These are phyloP conservation scores for Melanostoma mellinum DNA, from an alignment of 2,888 invertebrate genomes.

Conservation along the genomic window DNA sequence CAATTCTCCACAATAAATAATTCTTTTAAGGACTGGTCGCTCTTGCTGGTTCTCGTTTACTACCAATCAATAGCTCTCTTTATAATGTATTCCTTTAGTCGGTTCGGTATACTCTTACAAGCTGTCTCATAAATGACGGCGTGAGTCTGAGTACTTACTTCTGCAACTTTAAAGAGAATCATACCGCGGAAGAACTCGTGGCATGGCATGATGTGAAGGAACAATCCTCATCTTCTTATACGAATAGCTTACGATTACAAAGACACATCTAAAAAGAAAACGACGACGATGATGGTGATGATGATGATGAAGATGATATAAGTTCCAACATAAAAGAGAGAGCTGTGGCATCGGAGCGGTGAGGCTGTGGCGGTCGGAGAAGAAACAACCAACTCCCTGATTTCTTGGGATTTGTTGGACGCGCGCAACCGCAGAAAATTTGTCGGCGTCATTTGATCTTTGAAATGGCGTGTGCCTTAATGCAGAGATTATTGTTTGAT, in stretches of 20 bases:
- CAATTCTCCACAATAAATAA: conserved; percentile 43
- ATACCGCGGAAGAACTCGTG: conserved; percentile 43
- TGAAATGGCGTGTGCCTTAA: conserved; percentile 82
- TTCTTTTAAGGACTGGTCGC: conserved; percentile 8
- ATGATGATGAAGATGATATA: conserved; percentile 37
- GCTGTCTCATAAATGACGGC: conserved; percentile 49
- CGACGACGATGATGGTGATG: conserved; percentile 21
- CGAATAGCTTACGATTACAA: conserved; percentile 27
- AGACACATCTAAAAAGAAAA: conserved; percentile 31
- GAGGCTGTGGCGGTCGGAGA: conserved; percentile 15
- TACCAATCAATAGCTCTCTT: conserved; percentile 45
- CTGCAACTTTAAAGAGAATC: conserved; percentile 42
- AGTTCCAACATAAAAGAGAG: conserved; percentile 45
- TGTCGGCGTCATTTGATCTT: conserved; percentile 81
- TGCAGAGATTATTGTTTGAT: conserved; percentile 82
- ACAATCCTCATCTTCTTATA: conserved; percentile 12
- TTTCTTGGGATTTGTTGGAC: conserved; percentile 59
- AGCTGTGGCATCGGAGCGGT: conserved; percentile 2
- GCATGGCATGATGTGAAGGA: conserved; percentile 2
- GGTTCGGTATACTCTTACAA: conserved; percentile 21
- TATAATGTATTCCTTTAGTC: conserved; percentile 11
- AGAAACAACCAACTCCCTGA: conserved; percentile 60
- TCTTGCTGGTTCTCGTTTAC: conserved; percentile 10
- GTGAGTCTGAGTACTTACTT: conserved; percentile 28
- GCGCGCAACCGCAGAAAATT: conserved; percentile 81